Base-by-base conservation (phyloP, 2,888 invertebrate species). In the Brenthis hecate region DNA sequence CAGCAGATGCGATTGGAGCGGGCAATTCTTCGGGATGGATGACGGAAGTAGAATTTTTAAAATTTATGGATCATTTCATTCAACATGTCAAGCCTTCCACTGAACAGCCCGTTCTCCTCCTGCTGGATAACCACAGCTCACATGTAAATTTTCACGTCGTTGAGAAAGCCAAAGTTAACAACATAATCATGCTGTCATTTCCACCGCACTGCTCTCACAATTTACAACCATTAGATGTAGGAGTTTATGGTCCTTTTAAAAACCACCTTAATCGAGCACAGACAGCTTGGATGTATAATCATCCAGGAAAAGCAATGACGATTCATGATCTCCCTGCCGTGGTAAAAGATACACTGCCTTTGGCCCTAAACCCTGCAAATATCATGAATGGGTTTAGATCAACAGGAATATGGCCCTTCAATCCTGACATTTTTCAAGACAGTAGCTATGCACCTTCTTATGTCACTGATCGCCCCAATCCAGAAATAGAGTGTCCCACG, bases 11-110 rank as follows among this genome's bases (percentile, higher is more conserved):
- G 69, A 71, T 73, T 75, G 76, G 74, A 28, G 55, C 72, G 73
- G 56, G 74, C 65, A 72, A 76, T 71, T 69, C 73, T 13, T 75
- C 73, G 23, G 75, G 75, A 23, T 75, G 76, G 77, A 76, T 76
- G 76, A 73, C 73, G 0, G 36, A 36, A 36, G 36, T 36, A 36
- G 36, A 70, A 56, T 66, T 54, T 50, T 68, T 72, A 19, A 72
- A 70, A 67, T 74, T 64, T 71, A 68, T 70, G 64, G 68, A 74
- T 53, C 73, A 77, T 73, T 77, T 77, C 67, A 71, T 63, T 28
- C 69, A 74, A 72, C 66, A 75, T 55, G 69, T 68, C 13, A 75
- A 73, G 71, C 74, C 75, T 54, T 73, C 70, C 55, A 71, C 70
- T 68, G 62, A 51, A 57, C 56, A 53, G 23, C 74, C 72, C 71